Percentiles rank a stretch among this genome's conserved stretches.
These are phyloP conservation scores for Hippasteria phrygiana DNA, from an alignment of 53 echinoderm and acorn worm genomes.

Conservation along the genomic window DNA sequence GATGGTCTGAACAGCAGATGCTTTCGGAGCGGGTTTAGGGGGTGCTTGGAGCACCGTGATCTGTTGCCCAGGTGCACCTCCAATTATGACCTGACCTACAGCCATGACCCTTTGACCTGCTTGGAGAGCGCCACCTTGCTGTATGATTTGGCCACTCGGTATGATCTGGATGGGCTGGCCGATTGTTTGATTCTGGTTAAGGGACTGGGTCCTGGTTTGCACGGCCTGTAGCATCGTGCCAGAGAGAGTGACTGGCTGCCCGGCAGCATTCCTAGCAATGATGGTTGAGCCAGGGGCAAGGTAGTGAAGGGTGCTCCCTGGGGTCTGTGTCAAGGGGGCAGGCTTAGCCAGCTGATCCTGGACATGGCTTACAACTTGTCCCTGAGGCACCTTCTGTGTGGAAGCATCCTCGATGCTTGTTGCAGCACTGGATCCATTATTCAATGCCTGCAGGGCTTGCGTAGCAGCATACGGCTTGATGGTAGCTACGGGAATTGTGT, in stretches of 20 bases:
- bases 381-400: conserved; percentile 16
- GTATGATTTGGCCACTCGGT: conserved; percentile 50
- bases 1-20: conserved; percentile 24
- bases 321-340: conserved; percentile 1
- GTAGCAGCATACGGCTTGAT: conserved; percentile 62
- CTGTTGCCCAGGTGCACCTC: conserved; percentile 41
- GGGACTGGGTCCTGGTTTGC: conserved; percentile 49
- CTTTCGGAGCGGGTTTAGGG: conserved; percentile 1
- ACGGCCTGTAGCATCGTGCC: conserved; percentile 35
- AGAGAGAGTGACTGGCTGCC: conserved; percentile 44
- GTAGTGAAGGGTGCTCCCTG: conserved; percentile 49
- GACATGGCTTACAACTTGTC: conserved; percentile 2
- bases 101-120: conserved; percentile 48
- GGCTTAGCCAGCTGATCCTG: conserved; percentile 10
- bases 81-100: conserved; percentile 42
- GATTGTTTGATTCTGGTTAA: conserved; percentile 35
- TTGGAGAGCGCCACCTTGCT: conserved; percentile 50
- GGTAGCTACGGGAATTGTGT: conserved; percentile 37
- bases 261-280: conserved; percentile 48
- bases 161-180: conserved; percentile 73
- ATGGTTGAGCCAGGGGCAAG: conserved; percentile 33
- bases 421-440: conserved; percentile 9
- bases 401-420: conserved; percentile 14
- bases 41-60: conserved; percentile 52
- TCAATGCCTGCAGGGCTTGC: conserved; percentile 41